Base-by-base conservation (phyloP, 2,797 vertebrate species). In the Enteromius mattozi region DNA sequence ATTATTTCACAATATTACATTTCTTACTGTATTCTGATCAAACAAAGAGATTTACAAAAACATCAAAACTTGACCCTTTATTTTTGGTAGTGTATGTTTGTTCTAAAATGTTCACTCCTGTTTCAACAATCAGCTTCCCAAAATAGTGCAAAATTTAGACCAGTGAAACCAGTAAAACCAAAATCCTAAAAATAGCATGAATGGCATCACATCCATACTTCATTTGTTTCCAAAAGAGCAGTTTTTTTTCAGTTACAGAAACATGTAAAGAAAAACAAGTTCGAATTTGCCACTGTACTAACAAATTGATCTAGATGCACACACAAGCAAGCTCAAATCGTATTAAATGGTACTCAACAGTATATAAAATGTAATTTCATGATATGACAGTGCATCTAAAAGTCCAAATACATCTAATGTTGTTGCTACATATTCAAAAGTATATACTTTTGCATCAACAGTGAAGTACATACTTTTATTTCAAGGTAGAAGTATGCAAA, bases 161-260 rank as follows among this genome's bases (percentile, higher is more conserved):
- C 7, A 56, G 19, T 56, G 51, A 56, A 17, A 56, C 54, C 8
- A 56, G 21, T 56, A 21, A 56, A 17, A 61, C 56, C 56, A 61
- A 61, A 61, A 27, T 59, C 56, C 56, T 59, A 78, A 65, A 47
- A 65, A 78, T 27, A 65, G 40, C 45, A 45, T 78, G 47, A 65
- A 78, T 78, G 51, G 2, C 16, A 75, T 19, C 19, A 27, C 17
- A 37, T 75, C 9, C 1, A 51, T 33, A 75, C 16, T 37, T 56
- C 0, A 24, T 59, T 24, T 59, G 24, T 59, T 24, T n/a, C 21
- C 54, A 54, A 54, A 54, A 21, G 1, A n/a, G 54, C 21, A 59
- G 24, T 61, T 54, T 54, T 12, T n/a, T n/a, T 27, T 30, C 24
- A 30, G 24, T 63, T 30, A 7, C 24, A 27, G 24, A 59, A 61